These are phyloP conservation scores for Zosterops lateralis DNA, from an alignment of 2,113 vertebrate species.

Conservation along the genomic window DNA sequence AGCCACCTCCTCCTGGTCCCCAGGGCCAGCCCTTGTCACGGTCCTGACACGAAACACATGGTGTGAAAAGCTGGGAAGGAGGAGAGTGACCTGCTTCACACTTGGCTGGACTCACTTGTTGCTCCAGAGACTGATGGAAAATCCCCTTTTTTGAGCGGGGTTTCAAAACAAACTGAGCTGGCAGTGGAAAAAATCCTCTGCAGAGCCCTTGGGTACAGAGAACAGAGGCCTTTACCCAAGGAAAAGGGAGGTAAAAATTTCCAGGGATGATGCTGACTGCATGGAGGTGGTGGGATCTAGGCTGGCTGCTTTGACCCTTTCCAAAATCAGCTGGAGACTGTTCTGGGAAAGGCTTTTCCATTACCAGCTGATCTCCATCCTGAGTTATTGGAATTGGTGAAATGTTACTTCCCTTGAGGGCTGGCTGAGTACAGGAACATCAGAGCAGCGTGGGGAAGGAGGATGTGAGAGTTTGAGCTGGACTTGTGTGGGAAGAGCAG, in stretches of 20 bases:
- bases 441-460: background rate
- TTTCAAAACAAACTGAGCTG: background rate
- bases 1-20: background rate
- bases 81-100: background rate
- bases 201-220: background rate
- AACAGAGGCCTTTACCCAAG: background rate
- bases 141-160: background rate
- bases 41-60: background rate
- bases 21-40: background rate
- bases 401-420: background rate
- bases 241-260: background rate
- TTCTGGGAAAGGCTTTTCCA: background rate
- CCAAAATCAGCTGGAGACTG: background rate
- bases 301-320: background rate
- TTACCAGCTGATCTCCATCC: background rate
- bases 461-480: background rate
- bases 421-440: background rate
- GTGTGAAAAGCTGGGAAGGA: background rate
- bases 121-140: background rate
- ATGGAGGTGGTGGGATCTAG: background rate
- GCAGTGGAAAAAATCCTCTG: background rate
- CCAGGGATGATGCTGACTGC: background rate
- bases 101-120: background rate
- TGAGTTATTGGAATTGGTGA: background rate
- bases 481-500: background rate